These are phyloP conservation scores for Ceratina calcarata DNA, from an alignment of 1,140 invertebrate genomes.

Conservation along the genomic window DNA sequence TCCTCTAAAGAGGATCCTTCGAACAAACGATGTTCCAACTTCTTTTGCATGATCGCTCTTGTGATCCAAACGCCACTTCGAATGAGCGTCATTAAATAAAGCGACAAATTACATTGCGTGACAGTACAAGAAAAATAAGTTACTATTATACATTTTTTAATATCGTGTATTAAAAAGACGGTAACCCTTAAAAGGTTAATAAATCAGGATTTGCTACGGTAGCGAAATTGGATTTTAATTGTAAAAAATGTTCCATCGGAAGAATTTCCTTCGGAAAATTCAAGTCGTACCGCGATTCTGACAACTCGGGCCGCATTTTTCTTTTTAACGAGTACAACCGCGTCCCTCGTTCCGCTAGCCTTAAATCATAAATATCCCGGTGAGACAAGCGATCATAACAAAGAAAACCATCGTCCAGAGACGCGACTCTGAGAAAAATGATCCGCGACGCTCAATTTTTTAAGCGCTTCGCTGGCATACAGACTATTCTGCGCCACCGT, in stretches of 20 bases:
- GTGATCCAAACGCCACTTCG: no score
- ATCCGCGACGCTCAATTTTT: slow-evolving; percentile 2
- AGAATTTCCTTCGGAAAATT: neutral
- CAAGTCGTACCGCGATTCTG: neutral
- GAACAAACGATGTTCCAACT: no score
- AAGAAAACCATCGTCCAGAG: neutral
- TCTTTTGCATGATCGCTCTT: no score
- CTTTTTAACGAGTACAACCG: neutral
- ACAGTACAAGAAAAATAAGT: no score
- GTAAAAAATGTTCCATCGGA: neutral
- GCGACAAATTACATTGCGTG: no score
- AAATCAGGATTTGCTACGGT: neutral
- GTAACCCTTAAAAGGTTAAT: no score
- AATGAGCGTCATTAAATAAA: no score
- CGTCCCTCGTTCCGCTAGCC: neutral
- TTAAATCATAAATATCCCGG: slow-evolving; percentile 12
- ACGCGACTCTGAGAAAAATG: neutral
- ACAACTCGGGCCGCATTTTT: neutral
- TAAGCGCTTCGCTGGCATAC: neutral
- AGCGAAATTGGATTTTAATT: neutral
- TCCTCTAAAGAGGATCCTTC: neutral
- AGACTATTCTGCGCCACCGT: neutral
- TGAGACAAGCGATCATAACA: slow-evolving; percentile 7
- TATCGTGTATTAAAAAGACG: no score
- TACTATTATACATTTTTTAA: no score